Evolutionary conservation across 2,888 invertebrate genomes (phyloP).

Genomic region (Stenchaetothrips biformis): DNA sequence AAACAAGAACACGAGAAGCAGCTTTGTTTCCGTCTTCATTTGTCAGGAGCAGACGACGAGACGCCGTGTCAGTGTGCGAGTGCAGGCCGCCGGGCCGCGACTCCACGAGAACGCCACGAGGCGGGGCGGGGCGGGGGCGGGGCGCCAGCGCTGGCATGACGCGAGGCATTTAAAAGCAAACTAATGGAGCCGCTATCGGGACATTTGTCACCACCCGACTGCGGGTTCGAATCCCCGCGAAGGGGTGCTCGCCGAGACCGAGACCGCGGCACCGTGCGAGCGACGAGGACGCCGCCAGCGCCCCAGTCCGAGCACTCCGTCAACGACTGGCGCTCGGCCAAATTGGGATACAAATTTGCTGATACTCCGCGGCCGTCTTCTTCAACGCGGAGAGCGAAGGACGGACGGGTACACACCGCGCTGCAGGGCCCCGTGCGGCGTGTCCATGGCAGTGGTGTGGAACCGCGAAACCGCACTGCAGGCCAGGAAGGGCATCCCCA

Average conservation of each 20-base stretch:
- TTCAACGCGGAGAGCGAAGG: neutral
- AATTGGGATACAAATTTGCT: constrained; percentile 9
- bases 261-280: neutral
- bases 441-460: too few species aligned
- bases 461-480: too few species aligned
- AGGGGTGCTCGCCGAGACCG: neutral
- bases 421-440: too few species aligned
- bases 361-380: neutral
- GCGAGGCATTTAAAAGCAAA: neutral
- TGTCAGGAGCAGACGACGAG: too few species aligned
- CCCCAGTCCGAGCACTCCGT: neutral
- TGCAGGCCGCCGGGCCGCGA: too few species aligned
- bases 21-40: too few species aligned
- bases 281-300: neutral
- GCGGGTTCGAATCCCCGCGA: neutral
- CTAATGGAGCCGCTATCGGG: neutral
- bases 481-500: too few species aligned
- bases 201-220: neutral
- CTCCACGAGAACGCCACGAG: neutral
- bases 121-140: neutral
- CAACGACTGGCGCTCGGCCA: neutral
- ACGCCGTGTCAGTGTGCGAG: too few species aligned
- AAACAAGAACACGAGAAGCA: too few species aligned
- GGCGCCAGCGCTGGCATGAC: neutral
- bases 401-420: too few species aligned